Conservation (phyloP, 2,113 vertebrate species). For the Pao palembangensis region DNA sequence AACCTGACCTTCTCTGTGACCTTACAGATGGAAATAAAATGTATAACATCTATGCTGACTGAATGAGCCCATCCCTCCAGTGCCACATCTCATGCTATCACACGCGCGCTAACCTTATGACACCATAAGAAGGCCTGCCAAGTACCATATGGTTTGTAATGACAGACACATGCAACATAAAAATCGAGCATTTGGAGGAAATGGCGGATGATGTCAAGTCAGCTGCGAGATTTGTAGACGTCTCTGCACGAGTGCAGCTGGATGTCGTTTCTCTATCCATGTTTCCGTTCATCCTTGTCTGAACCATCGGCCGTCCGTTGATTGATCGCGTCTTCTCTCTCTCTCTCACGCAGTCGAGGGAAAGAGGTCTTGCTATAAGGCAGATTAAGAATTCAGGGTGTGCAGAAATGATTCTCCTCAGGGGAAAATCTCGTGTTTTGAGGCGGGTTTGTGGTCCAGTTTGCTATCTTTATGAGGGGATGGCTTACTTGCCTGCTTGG, state of each 20-base stretch:
- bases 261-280: slow-evolving; percentile 20
- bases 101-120: slow-evolving; percentile 46
- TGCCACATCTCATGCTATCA: slow-evolving; percentile 39
- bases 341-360: background rate
- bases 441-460: slow-evolving; percentile 57
- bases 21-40: slow-evolving; percentile 3
- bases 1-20: background rate
- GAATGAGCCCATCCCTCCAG: slow-evolving; percentile 22
- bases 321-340: slow-evolving; percentile 20
- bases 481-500: slow-evolving; percentile 53
- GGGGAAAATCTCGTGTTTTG: slow-evolving; percentile 35
- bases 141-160: slow-evolving; percentile 64
- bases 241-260: slow-evolving; percentile 33
- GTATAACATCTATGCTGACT: slow-evolving; percentile 6
- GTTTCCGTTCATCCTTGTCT: slow-evolving; percentile 19
- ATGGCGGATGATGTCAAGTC: slow-evolving; percentile 60
- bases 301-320: slow-evolving; percentile 43
- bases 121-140: slow-evolving; percentile 36
- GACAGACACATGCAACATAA: slow-evolving; percentile 40
- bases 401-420: slow-evolving; percentile 33
- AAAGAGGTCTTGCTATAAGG: slow-evolving; percentile 28
- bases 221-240: slow-evolving; percentile 30
- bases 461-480: slow-evolving; percentile 26
- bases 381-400: slow-evolving; percentile 59
- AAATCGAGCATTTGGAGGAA: slow-evolving; percentile 53